These are phyloP conservation scores for Anagyrus pseudococci DNA, from an alignment of 2,888 invertebrate species.

Conservation along the genomic window DNA sequence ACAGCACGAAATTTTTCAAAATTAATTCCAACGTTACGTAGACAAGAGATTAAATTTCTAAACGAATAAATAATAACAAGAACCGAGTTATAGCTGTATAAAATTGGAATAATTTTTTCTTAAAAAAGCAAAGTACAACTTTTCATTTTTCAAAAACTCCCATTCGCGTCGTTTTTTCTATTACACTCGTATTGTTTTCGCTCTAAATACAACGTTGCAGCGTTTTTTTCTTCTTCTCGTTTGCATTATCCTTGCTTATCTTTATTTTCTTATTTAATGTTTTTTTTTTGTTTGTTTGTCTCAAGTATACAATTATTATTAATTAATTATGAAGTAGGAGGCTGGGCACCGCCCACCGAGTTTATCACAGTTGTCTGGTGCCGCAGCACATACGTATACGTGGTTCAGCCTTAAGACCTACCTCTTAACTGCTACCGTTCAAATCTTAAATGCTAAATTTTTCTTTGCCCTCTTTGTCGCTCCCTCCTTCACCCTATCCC, in stretches of 20 bases:
- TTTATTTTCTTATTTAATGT: constrained; percentile 17
- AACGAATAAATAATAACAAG: no score
- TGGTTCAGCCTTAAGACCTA: constrained; percentile 63
- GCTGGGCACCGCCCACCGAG: constrained; percentile 64
- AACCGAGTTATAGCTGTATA: no score
- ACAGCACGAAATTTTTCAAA: no score
- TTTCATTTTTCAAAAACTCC: constrained; percentile 35
- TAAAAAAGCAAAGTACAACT: no score
- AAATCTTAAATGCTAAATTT: constrained; percentile 33
- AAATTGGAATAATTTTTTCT: no score
- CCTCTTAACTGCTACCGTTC: constrained; percentile 50
- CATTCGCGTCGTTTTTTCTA: constrained; percentile 7
- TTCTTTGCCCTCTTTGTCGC: constrained; percentile 23
- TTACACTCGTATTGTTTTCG: constrained; percentile 15
- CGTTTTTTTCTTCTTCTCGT: constrained; percentile 27
- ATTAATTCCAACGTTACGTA: no score
- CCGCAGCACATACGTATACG: constrained; percentile 64
- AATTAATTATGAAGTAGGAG: constrained; percentile 57
- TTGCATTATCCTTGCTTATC: constrained; percentile 14
- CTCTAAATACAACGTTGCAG: constrained; percentile 34
- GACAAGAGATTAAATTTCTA: no score
- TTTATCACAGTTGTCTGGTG: constrained; percentile 62
- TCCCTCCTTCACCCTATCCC: constrained; percentile 27
- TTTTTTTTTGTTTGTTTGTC: no score
- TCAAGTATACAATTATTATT: constrained; percentile 55